These are phyloP conservation scores for Cossypha heuglini DNA, from an alignment of 2,797 vertebrate species.

Conservation along the genomic window DNA sequence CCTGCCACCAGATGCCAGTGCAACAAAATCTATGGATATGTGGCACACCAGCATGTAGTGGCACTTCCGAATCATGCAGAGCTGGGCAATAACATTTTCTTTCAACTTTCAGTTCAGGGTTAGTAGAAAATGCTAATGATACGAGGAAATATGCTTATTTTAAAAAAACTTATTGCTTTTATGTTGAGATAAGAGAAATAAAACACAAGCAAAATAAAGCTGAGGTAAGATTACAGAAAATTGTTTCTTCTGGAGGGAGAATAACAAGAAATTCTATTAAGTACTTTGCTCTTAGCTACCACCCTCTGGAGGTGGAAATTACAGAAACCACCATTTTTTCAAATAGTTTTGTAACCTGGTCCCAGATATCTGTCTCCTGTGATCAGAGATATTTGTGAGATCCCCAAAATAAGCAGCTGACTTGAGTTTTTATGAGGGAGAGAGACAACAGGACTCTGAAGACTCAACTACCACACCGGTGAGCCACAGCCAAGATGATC, in stretches of 20 bases:
- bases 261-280: background rate
- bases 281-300: background rate
- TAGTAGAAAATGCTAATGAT: background rate
- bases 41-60: rapidly evolving
- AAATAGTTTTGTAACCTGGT: background rate
- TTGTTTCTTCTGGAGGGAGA: rapidly evolving
- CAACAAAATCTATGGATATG: background rate
- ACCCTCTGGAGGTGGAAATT: background rate
- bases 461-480: background rate
- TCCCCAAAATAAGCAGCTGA: background rate
- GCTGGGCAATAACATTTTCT: background rate
- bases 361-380: background rate
- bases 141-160: background rate
- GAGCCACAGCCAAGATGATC: background rate
- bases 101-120: background rate
- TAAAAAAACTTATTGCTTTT: background rate
- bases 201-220: background rate
- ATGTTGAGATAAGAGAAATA: background rate
- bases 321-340: background rate
- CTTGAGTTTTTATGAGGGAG: background rate
- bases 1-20: constrained; percentile 42
- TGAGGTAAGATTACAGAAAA: background rate
- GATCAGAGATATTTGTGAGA: background rate
- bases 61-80: background rate
- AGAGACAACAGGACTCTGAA: background rate